A percentile compares a stretch with the other conserved stretches of the same genome.
phyloP scores from a whole-genome alignment of 92 coral and sea anemone genomes.

The Palythoa grandis region DNA sequence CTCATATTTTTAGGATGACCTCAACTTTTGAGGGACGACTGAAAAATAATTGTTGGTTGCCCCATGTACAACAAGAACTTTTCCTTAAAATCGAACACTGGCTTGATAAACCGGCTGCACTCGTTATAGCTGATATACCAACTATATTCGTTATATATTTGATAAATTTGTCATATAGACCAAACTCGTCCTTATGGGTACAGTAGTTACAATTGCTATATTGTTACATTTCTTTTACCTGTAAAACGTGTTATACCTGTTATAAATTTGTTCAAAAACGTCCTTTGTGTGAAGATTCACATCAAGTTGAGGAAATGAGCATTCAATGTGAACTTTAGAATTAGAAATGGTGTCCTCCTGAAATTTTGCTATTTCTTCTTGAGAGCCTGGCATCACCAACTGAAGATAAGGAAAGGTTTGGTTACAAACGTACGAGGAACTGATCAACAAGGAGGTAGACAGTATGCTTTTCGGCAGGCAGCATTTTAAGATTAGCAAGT shows the following conservation, averaged over 20 bases:
- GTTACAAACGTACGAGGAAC: not conserved
- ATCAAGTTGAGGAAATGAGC: conserved; percentile 84
- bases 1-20: too few relatives aligned
- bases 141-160: too few relatives aligned
- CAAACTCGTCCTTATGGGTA: too few relatives aligned
- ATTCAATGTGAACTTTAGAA: conserved; percentile 81
- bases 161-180: too few relatives aligned
- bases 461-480: not conserved
- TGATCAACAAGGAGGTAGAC: not conserved
- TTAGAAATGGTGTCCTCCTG: conserved; percentile 87
- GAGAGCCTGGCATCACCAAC: conserved; percentile 95
- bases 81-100: too few relatives aligned
- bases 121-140: too few relatives aligned
- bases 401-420: conserved; percentile 17
- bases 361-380: conserved; percentile 88
- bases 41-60: too few relatives aligned
- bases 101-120: too few relatives aligned
- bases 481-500: not conserved
- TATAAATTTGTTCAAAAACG: conserved; percentile 89
- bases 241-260: conserved; percentile 64
- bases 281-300: conserved; percentile 88
- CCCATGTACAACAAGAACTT: too few relatives aligned
- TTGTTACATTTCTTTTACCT: not conserved
- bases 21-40: too few relatives aligned
- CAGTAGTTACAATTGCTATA: too few relatives aligned